Conservation (phyloP, 23 tunicate species). For the Diplosoma virens region DNA sequence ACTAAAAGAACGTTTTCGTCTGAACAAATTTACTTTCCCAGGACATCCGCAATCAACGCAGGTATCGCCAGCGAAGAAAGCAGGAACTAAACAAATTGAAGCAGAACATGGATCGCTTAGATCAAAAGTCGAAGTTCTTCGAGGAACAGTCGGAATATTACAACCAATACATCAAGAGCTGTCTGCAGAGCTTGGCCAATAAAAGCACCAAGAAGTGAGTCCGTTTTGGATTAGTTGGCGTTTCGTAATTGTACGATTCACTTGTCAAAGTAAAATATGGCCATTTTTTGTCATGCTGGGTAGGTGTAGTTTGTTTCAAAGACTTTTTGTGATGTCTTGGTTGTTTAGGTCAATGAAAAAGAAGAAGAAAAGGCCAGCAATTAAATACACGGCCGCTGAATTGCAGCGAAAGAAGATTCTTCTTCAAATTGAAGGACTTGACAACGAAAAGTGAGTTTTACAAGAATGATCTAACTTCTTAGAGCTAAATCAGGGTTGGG, state of each 20-base stretch:
- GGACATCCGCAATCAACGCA: conserved; percentile 93
- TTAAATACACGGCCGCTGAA: conserved; percentile 95
- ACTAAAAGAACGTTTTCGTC: too few species aligned
- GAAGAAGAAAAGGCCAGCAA: conserved; percentile 57
- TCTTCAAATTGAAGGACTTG: conserved; percentile 82
- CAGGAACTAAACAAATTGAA: conserved; percentile 85
- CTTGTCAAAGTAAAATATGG: too few species aligned
- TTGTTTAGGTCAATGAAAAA: conserved; percentile 54
- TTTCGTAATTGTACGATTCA: too few species aligned
- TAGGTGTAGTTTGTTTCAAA: too few species aligned
- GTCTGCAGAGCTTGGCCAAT: conserved; percentile 90
- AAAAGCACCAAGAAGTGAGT: conserved; percentile 72
- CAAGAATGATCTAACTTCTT: too few species aligned
- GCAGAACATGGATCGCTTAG: conserved; percentile 73
- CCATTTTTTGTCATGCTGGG: too few species aligned
- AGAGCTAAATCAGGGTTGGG: too few species aligned
- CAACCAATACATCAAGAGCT: conserved; percentile 96
- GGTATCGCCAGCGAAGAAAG: conserved; percentile 85
- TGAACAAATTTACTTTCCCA: too few species aligned
- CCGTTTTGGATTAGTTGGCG: not conserved
- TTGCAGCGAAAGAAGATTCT: conserved; percentile 84
- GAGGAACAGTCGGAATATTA: conserved; percentile 99
- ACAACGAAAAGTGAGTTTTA: conserved; percentile 37
- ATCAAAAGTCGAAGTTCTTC: conserved; percentile 83
- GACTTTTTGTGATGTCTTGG: too few species aligned